A percentile compares a stretch with the other conserved stretches of the same genome.
Conservation (phyloP, 2,113 vertebrate genomes). For the Vulpes vulpes region DNA sequence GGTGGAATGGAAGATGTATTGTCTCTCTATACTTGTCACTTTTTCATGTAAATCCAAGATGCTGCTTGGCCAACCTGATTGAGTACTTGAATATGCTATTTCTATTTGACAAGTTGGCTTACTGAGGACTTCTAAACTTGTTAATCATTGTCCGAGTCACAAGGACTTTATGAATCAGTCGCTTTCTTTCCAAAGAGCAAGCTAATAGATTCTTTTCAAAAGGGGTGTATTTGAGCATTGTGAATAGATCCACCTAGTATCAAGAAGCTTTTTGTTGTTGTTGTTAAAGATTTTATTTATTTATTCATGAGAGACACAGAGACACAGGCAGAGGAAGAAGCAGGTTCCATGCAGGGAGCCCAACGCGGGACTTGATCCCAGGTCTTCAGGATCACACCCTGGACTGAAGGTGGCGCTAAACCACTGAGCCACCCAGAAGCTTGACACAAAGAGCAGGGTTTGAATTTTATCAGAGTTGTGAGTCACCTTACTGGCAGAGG, state of each 20-base stretch:
- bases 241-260: background rate
- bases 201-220: background rate
- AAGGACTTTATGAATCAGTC: background rate
- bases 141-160: background rate
- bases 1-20: background rate
- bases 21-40: background rate
- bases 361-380: too few species aligned
- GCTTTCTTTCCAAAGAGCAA: background rate
- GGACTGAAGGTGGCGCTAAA: too few species aligned
- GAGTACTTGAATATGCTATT: background rate
- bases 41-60: conserved; percentile 7
- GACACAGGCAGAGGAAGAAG: too few species aligned
- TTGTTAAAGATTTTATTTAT: too few species aligned
- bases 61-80: background rate
- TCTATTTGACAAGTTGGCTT: background rate
- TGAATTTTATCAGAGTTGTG: background rate
- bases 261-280: background rate
- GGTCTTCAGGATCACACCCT: too few species aligned
- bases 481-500: background rate
- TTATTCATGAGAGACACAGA: too few species aligned
- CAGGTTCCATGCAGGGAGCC: too few species aligned
- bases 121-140: background rate
- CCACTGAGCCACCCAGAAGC: background rate
- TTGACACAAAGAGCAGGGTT: background rate
- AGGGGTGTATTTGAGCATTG: background rate